Percentiles rank a stretch among this genome's conserved stretches.
These are phyloP conservation scores for Invenusta paracnida DNA, from an alignment of 2,888 invertebrate species.

Conservation along the genomic window DNA sequence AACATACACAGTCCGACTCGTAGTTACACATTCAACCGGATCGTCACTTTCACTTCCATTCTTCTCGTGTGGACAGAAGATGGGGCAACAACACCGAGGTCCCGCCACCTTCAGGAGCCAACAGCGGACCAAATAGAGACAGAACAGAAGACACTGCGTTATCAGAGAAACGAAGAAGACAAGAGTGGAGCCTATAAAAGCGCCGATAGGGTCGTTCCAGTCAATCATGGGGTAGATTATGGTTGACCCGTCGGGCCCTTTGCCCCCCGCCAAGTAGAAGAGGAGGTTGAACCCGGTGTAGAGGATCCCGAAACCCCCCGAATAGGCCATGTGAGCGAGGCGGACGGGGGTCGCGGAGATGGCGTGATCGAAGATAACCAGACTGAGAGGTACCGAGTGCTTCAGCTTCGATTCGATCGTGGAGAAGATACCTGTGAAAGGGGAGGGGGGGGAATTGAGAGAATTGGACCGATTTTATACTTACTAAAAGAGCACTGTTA, in stretches of 20 bases:
- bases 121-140: background rate
- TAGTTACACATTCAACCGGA: too few species aligned
- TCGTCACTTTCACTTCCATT: too few species aligned
- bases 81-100: background rate
- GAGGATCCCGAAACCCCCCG: background rate
- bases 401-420: background rate
- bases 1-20: conserved; percentile 1
- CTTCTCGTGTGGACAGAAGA: background rate
- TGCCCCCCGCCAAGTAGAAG: background rate
- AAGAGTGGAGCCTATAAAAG: background rate
- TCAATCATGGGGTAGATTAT: conserved; percentile 34
- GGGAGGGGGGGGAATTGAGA: conserved; percentile 1
- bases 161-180: background rate
- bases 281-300: conserved; percentile 30
- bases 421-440: conserved; percentile 33
- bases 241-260: background rate
- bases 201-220: background rate
- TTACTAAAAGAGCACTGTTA: too few species aligned
- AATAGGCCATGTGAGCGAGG: conserved; percentile 39
- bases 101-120: background rate
- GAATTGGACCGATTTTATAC: too few species aligned
- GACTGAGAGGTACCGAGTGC: conserved; percentile 30
- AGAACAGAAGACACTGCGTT: background rate
- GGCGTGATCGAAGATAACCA: conserved; percentile 34
- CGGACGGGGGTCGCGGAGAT: conserved; percentile 42